phyloP scores from a whole-genome alignment of 2,113 vertebrate genomes.

The Cettia cetti region DNA sequence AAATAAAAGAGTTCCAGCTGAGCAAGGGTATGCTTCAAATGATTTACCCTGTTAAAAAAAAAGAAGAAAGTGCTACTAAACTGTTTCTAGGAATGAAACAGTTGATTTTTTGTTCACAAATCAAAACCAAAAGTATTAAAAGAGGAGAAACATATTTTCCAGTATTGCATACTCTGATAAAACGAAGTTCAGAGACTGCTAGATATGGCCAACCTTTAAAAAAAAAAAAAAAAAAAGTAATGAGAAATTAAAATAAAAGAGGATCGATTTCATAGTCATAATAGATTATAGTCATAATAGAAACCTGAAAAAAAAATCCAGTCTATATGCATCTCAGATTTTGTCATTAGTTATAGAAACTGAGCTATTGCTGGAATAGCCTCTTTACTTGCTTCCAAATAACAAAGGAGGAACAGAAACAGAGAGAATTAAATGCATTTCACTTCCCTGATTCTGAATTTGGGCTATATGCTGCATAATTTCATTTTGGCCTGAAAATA shows the following conservation, averaged over 20 bases:
- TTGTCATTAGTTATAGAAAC: neutral
- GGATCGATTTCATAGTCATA: neutral
- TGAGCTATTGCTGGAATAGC: neutral
- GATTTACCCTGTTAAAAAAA: neutral
- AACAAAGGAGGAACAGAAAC: neutral
- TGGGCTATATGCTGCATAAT: neutral
- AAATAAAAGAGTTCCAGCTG: neutral
- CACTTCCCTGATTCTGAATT: neutral
- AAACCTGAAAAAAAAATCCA: neutral
- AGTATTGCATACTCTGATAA: neutral
- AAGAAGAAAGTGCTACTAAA: neutral
- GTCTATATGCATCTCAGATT: neutral
- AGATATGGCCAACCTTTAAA: neutral
- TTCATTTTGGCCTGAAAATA: neutral
- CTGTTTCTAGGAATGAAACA: neutral
- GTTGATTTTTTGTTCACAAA: neutral
- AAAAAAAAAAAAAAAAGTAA: neutral
- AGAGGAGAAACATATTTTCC: neutral
- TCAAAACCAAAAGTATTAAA: neutral
- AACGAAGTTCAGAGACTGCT: neutral
- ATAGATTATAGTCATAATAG: neutral
- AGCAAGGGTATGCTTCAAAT: neutral
- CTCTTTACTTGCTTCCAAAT: neutral
- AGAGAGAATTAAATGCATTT: neutral
- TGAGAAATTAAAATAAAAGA: neutral